These are phyloP conservation scores for Drosophila neonasuta DNA, from an alignment of 2,888 invertebrate species.

Conservation along the genomic window DNA sequence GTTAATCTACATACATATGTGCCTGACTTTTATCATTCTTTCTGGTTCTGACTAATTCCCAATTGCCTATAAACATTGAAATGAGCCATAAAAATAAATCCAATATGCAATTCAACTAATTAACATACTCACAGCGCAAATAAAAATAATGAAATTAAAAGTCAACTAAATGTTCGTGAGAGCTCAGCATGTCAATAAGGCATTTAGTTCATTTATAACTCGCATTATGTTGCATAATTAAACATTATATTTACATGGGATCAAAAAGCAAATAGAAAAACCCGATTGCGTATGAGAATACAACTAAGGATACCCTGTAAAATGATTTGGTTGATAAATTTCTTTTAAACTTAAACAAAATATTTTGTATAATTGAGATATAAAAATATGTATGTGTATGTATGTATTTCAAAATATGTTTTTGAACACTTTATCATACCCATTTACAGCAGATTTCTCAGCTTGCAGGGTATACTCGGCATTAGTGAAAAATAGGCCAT, in stretches of 20 bases:
- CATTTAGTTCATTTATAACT: slow-evolving; percentile 30
- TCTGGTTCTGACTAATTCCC: slow-evolving; percentile 6
- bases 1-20: neutral
- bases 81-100: slow-evolving; percentile 43
- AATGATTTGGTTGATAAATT: no score
- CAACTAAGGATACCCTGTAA: slow-evolving; percentile 21
- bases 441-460: neutral
- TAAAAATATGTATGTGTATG: no score
- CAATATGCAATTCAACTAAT: slow-evolving; percentile 43
- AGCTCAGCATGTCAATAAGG: slow-evolving; percentile 30
- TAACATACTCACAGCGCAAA: slow-evolving; percentile 29
- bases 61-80: slow-evolving; percentile 9
- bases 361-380: no score
- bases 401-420: neutral
- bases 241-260: slow-evolving; percentile 54
- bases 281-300: neutral
- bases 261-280: neutral
- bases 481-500: slow-evolving; percentile 29
- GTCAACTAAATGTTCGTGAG: slow-evolving; percentile 58
- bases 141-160: slow-evolving; percentile 68
- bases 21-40: neutral
- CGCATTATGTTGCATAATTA: slow-evolving; percentile 48
- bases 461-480: slow-evolving; percentile 12
- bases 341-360: no score
- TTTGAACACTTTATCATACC: neutral